Evolutionary conservation across 92 coral and sea anemone species (phyloP), one percentile per base, ranked within the genome.

Genomic region (Siderastrea siderea): DNA sequence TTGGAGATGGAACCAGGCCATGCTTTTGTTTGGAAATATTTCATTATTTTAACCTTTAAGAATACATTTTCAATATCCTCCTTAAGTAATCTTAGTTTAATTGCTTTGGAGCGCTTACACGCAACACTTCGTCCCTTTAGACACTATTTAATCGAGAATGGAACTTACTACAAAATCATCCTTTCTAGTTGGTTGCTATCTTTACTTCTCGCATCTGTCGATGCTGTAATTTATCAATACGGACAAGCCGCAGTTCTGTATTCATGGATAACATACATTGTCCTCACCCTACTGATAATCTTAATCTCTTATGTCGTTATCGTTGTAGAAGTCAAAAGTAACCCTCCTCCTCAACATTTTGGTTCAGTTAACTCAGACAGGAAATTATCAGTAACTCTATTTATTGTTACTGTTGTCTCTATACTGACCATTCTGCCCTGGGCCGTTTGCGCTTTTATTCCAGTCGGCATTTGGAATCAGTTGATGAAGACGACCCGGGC

Each of bases 321-420:
- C n/a, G 47, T 47, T 15, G 45, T 47, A 16, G 62, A 78, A 14
- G 82, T 78, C 14, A 38, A 47, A 26, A 61, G 4, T 1, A n/a
- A 64, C 19, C 82, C 82, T 78, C 82, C 14, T 26, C 59, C 55
- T 3, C 50, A 48, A 4, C 44, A 55, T 10, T 8, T 3, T 46
- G 71, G 47, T 2, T 45, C 12, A 10, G 15, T 0, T 4, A 19
- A 3, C 7, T 60, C 61, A 47, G 68, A 90, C 83, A 72, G 83
- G 69, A 8, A 68, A 70, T 47, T 90, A 61, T 71, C 93, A 76
- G 2, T 54, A 17, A 17, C 89, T 62, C 46, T 75, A 19, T 55
- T 75, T 46, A 54, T 75, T 7, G 43, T 78, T 4, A 78, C 71
- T 47, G 69, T 62, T 14, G 55, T 47, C 19, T 78, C 82, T 2